Evolutionary conservation across 2,888 invertebrate species (phyloP).

Genomic region (Gerosis bhagava): DNA sequence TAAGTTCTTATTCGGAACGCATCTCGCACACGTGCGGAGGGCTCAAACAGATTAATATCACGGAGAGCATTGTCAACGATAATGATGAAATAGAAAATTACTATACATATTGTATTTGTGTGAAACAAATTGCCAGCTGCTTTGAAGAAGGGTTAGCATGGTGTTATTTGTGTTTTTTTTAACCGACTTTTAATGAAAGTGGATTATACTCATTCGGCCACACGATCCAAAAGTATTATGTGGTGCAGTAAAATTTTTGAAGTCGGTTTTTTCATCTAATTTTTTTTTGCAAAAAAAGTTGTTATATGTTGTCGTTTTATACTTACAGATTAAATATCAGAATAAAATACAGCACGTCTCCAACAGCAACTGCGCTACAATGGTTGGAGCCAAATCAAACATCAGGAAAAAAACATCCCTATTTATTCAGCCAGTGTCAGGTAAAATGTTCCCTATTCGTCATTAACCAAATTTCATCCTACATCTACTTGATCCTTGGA

Average conservation of each 20-base stretch:
- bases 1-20: conserved; percentile 1
- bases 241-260: too few species aligned
- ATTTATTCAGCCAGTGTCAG: conserved; percentile 92
- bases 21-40: neutral
- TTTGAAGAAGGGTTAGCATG: conserved; percentile 16
- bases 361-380: conserved; percentile 92
- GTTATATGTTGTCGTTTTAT: too few species aligned
- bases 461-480: too few species aligned
- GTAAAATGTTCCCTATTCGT: too few species aligned
- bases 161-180: conserved; percentile 1
- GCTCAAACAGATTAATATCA: conserved; percentile 11
- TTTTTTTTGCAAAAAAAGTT: too few species aligned
- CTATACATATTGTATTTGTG: conserved; percentile 14
- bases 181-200: too few species aligned
- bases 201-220: too few species aligned
- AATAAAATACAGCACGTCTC: conserved; percentile 90
- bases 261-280: too few species aligned
- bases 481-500: too few species aligned
- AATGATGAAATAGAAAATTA: conserved; percentile 10
- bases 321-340: conserved; percentile 73
- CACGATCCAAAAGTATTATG: too few species aligned
- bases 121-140: conserved; percentile 15
- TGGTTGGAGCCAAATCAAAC: conserved; percentile 95
- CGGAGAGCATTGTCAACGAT: conserved; percentile 19
- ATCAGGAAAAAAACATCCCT: conserved; percentile 92